A percentile compares a stretch with the other conserved stretches of the same genome.
These are phyloP conservation scores for Atherinosoma microstoma DNA, from an alignment of 2,797 vertebrate genomes.

Conservation along the genomic window DNA sequence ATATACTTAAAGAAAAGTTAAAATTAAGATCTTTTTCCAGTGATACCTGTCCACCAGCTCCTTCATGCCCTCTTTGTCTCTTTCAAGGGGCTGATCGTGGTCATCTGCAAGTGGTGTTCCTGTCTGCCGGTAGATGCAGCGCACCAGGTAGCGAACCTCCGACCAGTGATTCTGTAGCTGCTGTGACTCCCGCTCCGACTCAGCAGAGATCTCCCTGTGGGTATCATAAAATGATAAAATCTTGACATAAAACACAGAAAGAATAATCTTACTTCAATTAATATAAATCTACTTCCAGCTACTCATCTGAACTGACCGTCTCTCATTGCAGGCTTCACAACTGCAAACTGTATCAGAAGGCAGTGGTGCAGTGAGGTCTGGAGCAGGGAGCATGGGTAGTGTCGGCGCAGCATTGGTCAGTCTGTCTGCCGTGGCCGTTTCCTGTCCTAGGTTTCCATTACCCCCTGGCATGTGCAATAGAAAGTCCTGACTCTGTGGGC, in stretches of 20 bases:
- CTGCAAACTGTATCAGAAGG: constrained; percentile 89
- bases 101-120: constrained; percentile 94
- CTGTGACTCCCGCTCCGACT: constrained; percentile 94
- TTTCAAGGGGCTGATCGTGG: constrained; percentile 92
- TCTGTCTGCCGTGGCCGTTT: constrained; percentile 85
- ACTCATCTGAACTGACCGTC: constrained; percentile 83
- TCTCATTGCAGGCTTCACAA: constrained; percentile 95
- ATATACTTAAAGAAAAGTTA: neutral
- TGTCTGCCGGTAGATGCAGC: constrained; percentile 96
- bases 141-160: constrained; percentile 95
- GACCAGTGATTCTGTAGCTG: constrained; percentile 99
- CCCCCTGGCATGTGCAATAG: constrained; percentile 93
- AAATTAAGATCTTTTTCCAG: neutral
- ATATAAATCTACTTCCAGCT: neutral
- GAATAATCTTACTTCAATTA: neutral
- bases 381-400: constrained; percentile 85
- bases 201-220: constrained; percentile 91
- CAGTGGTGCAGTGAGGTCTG: constrained; percentile 85
- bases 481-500: constrained; percentile 91
- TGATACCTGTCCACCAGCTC: constrained; percentile 94
- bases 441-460: constrained; percentile 88
- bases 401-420: constrained; percentile 87
- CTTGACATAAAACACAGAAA: neutral
- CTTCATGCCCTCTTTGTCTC: constrained; percentile 95
- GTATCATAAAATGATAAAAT: neutral